Percentiles rank a stretch among this genome's conserved stretches.
Evolutionary conservation across 2,113 vertebrate genomes (phyloP).

Genomic region (Piprites chloris): DNA sequence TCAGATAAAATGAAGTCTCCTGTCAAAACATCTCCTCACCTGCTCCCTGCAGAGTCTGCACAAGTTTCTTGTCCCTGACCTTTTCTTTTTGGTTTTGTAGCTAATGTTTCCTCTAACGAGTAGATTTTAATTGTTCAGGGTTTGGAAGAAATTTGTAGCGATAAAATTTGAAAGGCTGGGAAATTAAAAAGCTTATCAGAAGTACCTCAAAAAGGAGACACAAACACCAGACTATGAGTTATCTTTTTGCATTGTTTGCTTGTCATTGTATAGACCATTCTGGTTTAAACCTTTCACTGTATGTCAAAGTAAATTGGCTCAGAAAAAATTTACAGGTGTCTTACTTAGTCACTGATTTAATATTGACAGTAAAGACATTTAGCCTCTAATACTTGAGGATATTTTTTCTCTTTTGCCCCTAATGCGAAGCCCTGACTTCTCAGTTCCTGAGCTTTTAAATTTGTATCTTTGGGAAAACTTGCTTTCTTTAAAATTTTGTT

Average conservation of each 20-base stretch:
- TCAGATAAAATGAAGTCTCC: not conserved
- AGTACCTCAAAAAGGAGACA: not conserved
- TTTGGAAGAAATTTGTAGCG: not conserved
- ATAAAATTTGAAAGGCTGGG: not conserved
- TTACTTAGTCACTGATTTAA: not conserved
- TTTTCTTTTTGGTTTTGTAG: not conserved
- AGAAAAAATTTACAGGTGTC: not conserved
- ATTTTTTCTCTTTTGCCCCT: not conserved
- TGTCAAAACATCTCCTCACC: not conserved
- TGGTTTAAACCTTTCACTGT: not conserved
- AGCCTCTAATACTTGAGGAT: too few species aligned
- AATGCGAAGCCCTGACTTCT: not conserved
- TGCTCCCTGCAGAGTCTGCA: not conserved
- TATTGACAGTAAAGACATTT: not conserved
- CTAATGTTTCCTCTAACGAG: not conserved
- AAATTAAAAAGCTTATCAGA: not conserved
- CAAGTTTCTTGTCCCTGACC: not conserved
- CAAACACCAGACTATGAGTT: not conserved
- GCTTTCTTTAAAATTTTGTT: not conserved
- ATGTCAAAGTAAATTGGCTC: fast-evolving
- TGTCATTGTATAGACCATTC: fast-evolving
- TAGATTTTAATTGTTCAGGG: not conserved
- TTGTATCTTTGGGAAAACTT: not conserved
- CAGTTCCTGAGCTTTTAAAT: not conserved
- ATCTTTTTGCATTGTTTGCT: fast-evolving